Evolutionary conservation across 92 coral and sea anemone species (phyloP).

Genomic region (Palythoa grandis): DNA sequence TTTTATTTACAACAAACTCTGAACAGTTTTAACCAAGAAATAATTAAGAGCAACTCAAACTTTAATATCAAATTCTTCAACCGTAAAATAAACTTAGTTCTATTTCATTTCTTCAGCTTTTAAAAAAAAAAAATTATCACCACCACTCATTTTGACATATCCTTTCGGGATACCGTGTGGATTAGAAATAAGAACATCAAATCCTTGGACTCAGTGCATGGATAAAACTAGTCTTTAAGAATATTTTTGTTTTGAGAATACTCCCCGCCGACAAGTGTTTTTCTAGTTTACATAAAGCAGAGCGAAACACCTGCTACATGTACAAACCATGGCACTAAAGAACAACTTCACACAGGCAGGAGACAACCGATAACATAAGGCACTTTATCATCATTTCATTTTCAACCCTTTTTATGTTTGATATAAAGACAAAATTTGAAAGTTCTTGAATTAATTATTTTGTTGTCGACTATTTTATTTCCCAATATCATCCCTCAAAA

Average conservation of each 20-base stretch:
- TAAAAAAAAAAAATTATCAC: background rate
- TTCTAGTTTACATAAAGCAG: constrained; percentile 18
- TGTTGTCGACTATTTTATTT: background rate
- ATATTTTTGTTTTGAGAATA: background rate
- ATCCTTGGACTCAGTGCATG: background rate
- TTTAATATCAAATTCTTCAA: background rate
- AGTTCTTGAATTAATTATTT: background rate
- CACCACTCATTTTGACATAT: background rate
- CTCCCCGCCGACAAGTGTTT: constrained; percentile 5
- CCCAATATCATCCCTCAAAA: background rate
- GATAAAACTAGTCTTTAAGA: constrained; percentile 1
- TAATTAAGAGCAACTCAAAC: background rate
- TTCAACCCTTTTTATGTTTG: background rate
- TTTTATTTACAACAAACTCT: background rate
- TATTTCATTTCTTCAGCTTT: background rate
- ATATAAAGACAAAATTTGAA: background rate
- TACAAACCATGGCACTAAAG: constrained; percentile 11
- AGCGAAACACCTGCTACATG: constrained; percentile 39
- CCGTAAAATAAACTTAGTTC: background rate
- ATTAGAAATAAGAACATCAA: background rate
- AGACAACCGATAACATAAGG: background rate
- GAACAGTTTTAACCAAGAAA: background rate
- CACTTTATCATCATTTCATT: background rate
- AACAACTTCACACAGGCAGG: background rate
- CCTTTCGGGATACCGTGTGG: background rate